Evolutionary conservation across 1,140 invertebrate genomes (phyloP).

Genomic region (Nautilus pompilius): DNA sequence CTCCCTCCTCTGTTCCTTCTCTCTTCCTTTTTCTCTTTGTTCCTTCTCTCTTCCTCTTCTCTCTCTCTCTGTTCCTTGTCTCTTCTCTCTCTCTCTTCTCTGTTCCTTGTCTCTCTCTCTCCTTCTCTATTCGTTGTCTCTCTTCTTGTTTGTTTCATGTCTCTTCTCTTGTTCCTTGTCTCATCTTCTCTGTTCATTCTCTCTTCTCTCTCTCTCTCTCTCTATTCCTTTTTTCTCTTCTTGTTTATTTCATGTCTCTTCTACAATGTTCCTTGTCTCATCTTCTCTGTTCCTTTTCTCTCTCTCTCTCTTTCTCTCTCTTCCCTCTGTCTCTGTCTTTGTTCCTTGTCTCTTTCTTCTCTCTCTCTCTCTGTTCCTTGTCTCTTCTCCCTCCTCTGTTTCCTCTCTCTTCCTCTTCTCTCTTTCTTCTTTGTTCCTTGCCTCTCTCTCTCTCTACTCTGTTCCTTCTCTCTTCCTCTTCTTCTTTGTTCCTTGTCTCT

Average conservation of each 20-base stretch:
- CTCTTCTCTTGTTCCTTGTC: neutral
- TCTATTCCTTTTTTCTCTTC: neutral
- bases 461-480: too few relatives aligned
- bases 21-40: neutral
- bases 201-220: too few relatives aligned
- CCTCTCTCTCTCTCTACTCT: neutral
- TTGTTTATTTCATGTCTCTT: too few relatives aligned
- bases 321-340: neutral
- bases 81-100: constrained; percentile 12
- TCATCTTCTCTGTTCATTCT: neutral
- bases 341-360: neutral
- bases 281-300: neutral
- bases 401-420: neutral
- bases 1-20: neutral
- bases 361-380: neutral
- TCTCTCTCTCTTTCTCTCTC: neutral
- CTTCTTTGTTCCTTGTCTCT: neutral
- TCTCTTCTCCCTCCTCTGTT: too few relatives aligned
- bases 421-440: neutral
- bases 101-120: neutral
- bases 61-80: neutral
- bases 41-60: neutral
- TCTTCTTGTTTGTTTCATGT: neutral
- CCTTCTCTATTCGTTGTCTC: too few relatives aligned
- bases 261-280: too few relatives aligned